Conservation (phyloP, 2,888 invertebrate species). For the Parapristionchus giblindavisi region DNA sequence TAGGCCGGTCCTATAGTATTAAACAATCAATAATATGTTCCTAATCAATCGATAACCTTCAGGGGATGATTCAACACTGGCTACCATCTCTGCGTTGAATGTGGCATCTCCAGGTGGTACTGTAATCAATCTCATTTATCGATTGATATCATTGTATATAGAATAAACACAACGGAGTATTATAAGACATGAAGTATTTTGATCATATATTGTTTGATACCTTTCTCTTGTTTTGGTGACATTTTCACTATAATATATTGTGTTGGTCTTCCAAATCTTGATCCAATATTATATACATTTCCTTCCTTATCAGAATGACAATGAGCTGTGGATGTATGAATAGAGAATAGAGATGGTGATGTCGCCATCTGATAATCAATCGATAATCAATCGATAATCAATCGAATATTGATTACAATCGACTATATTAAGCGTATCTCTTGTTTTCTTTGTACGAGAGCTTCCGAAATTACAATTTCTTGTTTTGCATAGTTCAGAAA, state of each 20-base stretch:
- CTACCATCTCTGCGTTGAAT: constrained; percentile 20
- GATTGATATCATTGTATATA: too few species aligned
- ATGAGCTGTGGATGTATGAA: constrained; percentile 60
- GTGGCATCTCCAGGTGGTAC: not conserved
- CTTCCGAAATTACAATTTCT: too few species aligned
- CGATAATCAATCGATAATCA: too few species aligned
- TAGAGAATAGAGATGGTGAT: constrained; percentile 43
- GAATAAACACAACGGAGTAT: too few species aligned
- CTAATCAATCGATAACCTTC: constrained; percentile 22
- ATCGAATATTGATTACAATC: too few species aligned
- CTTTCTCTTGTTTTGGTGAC: constrained; percentile 16
- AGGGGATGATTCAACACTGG: constrained; percentile 4
- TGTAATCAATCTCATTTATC: too few species aligned
- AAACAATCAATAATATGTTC: not conserved
- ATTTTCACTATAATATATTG: constrained; percentile 52
- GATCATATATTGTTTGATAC: too few species aligned
- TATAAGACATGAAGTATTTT: too few species aligned
- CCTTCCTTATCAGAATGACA: constrained; percentile 52
- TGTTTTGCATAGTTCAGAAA: too few species aligned
- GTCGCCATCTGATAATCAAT: too few species aligned
- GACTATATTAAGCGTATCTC: too few species aligned
- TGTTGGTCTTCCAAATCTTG: constrained; percentile 49
- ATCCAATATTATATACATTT: constrained; percentile 57
- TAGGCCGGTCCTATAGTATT: constrained; percentile 74
- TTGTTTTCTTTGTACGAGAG: too few species aligned